Evolutionary conservation across 2,888 invertebrate genomes (phyloP), one percentile per base, ranked within the genome.

Genomic region (Therioaphis trifolii): DNA sequence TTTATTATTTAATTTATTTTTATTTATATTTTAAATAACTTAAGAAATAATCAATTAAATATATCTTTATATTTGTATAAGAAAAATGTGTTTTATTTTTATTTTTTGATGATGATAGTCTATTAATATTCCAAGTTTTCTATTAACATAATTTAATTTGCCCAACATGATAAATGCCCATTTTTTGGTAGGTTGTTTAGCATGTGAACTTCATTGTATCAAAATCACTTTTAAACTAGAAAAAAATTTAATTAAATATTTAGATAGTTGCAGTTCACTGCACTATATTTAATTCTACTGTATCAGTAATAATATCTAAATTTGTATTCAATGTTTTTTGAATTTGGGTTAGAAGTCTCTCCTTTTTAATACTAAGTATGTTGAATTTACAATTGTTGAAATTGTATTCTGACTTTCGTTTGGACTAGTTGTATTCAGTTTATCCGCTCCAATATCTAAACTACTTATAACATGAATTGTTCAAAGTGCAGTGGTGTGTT

Each of bases 1-100:
- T 61, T 71, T 72, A 72, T 15, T 49, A 80, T 72, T 72, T 46
- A 49, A 63, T 74, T 74, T 82, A 82, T 82, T 82, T 82, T 72
- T 72, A 72, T 82, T 74, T 74, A 66, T 74, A 43, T 72, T 49
- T 40, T 58, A 71, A 79, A 71, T 79, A 21, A 74, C 24, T 82
- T 35, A 72, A 74, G 29, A 61, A 82, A 40, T 63, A 61, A 40
- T 79, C 40, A 68, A 69, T 79, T 79, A 68, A 52, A 79, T 40
- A 52, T 68, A 69, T 52, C 18, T 78, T 69, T 82, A 63, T 82
- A 74, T 74, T 74, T 82, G 49, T 82, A 74, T 74, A 72, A 74
- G 35, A 63, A 61, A 49, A 21, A 35, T 49, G 15, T 74, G 14
- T 74, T 71, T 78, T 49, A 35, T 5, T 5, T 49, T 46, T 43